phyloP scores from a whole-genome alignment of 2,797 vertebrate genomes.

The Hyperoplus lanceolatus region DNA sequence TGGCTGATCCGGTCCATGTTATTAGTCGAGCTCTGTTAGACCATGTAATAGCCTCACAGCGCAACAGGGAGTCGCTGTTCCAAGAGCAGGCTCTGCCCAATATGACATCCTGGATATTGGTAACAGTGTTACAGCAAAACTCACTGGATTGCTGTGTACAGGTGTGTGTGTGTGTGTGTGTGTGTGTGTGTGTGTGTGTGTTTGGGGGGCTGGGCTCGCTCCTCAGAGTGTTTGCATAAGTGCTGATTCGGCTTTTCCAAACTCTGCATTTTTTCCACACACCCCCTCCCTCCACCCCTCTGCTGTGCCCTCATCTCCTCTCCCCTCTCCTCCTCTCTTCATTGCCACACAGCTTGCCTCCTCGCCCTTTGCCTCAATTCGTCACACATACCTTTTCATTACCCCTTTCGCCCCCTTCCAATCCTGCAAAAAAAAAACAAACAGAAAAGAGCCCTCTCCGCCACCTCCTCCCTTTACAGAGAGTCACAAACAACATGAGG shows the following conservation, averaged over 20 bases:
- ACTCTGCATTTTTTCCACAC: conserved; percentile 79
- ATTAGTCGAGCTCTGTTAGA: conserved; percentile 89
- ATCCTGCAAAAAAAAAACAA: conserved; percentile 56
- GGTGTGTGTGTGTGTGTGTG: conserved; percentile 59
- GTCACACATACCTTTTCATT: conserved; percentile 81
- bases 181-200: conserved; percentile 34
- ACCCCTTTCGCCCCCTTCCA: conserved; percentile 58
- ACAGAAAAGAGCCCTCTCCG: conserved; percentile 10
- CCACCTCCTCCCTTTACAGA: conserved; percentile 20
- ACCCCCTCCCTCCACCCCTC: conserved; percentile 47
- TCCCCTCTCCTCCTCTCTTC: conserved; percentile 75
- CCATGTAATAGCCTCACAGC: conserved; percentile 87
- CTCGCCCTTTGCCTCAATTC: conserved; percentile 77
- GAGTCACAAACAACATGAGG: conserved; percentile 56
- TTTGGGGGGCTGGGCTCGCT: conserved; percentile 45
- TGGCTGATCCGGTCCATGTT: conserved; percentile 85
- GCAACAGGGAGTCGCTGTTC: conserved; percentile 85
- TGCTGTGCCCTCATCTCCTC: conserved; percentile 70
- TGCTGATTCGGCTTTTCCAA: conserved; percentile 84
- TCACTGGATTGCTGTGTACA: conserved; percentile 73
- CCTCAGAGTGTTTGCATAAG: conserved; percentile 83
- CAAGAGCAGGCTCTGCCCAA: conserved; percentile 79
- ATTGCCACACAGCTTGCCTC: conserved; percentile 76
- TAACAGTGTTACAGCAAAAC: conserved; percentile 69
- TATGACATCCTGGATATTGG: conserved; percentile 83